phyloP scores from a whole-genome alignment of 2,888 invertebrate species.

The Automeris io region DNA sequence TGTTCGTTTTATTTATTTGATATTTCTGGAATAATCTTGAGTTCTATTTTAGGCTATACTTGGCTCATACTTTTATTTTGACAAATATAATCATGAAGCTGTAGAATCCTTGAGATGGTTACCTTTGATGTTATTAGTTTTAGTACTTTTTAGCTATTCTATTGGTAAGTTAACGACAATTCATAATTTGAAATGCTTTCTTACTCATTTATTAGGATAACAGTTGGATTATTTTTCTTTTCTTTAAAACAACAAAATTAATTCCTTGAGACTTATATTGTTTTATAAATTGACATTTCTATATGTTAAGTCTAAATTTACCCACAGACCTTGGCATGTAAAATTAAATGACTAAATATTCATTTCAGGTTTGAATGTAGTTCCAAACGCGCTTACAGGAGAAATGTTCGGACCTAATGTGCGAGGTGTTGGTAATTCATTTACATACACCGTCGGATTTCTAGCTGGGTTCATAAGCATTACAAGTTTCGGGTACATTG shows the following conservation, averaged over 20 bases:
- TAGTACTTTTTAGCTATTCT: not conserved
- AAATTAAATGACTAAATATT: too few species aligned
- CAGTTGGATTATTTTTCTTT: too few species aligned
- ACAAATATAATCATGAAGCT: not conserved
- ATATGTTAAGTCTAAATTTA: too few species aligned
- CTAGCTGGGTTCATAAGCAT: constrained; percentile 16
- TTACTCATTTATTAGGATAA: too few species aligned
- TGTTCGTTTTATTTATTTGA: too few species aligned
- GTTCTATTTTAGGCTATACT: not conserved
- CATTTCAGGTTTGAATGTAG: constrained; percentile 8
- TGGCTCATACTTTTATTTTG: constrained; percentile 6
- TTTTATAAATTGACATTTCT: too few species aligned
- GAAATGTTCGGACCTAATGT: constrained; percentile 26
- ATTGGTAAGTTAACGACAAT: constrained; percentile 2
- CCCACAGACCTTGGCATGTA: too few species aligned
- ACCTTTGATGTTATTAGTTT: not conserved
- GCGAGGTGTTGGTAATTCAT: constrained; percentile 19
- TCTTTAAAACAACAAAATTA: too few species aligned
- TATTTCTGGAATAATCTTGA: too few species aligned
- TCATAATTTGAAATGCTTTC: too few species aligned
- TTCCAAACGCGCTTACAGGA: constrained; percentile 15
- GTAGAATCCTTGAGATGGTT: not conserved
- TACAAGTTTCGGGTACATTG: constrained; percentile 15
- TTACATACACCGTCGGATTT: constrained; percentile 16
- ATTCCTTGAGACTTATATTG: too few species aligned